Evolutionary conservation across 37 sponge, comb jelly and placozoan genomes (phyloP).

Genomic region (Dysidea cf. avara): DNA sequence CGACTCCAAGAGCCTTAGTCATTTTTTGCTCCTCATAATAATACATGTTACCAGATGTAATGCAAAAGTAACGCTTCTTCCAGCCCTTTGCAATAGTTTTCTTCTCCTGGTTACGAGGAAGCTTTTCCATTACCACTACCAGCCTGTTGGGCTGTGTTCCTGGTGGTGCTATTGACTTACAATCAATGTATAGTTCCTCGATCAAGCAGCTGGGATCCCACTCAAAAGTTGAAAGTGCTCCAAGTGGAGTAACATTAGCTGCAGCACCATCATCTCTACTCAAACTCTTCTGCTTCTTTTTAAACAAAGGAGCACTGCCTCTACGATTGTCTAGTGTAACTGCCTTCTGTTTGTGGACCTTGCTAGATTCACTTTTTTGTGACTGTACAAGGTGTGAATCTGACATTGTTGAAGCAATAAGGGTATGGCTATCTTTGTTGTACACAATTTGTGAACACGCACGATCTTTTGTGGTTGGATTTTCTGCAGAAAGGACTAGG

Average conservation of each 20-base stretch:
- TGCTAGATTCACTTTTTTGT: too few species aligned
- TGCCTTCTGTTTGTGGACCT: background rate
- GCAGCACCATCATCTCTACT: background rate
- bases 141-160: background rate
- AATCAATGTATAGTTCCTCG: conserved; percentile 73
- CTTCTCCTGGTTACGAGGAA: conserved; percentile 66
- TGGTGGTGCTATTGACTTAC: background rate
- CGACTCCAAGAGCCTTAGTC: conserved; percentile 39
- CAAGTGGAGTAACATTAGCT: conserved; percentile 14
- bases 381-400: too few species aligned
- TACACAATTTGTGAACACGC: too few species aligned
- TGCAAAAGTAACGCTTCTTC: conserved; percentile 71
- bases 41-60: conserved; percentile 59
- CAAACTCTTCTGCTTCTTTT: background rate
- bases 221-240: conserved; percentile 16
- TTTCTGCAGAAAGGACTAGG: too few species aligned
- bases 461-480: too few species aligned
- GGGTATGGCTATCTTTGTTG: too few species aligned
- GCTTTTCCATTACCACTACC: conserved; percentile 48
- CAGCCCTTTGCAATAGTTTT: conserved; percentile 60
- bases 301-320: background rate
- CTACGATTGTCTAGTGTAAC: background rate
- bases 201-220: conserved; percentile 81
- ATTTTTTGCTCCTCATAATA: conserved; percentile 63
- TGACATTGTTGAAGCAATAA: too few species aligned